Evolutionary conservation across 1,140 invertebrate species (phyloP).

Genomic region (Teleogryllus occipitalis): DNA sequence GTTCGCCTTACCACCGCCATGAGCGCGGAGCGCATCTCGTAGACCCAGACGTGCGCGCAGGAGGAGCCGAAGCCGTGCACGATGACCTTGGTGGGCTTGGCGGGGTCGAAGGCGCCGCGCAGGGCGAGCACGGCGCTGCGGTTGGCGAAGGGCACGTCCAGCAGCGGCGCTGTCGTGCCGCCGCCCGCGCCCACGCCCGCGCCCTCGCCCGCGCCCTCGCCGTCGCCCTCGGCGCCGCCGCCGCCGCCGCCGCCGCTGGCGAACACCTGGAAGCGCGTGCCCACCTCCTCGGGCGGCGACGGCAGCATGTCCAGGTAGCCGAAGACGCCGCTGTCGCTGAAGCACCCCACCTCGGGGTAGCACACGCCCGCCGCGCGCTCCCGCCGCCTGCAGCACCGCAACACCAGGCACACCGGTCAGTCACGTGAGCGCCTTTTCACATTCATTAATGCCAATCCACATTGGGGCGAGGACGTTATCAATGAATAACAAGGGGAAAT

Average conservation of each 20-base stretch:
- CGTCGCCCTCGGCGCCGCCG: conserved; percentile 56
- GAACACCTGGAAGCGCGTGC: conserved; percentile 51
- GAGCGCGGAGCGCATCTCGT: conserved; percentile 82
- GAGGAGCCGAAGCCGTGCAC: conserved; percentile 91
- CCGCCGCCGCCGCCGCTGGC: conserved; percentile 31
- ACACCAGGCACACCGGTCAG: not conserved
- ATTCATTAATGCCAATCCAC: not conserved
- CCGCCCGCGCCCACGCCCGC: conserved; percentile 39
- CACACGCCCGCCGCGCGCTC: conserved; percentile 58
- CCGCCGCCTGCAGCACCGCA: conserved; percentile 16
- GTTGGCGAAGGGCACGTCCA: conserved; percentile 58
- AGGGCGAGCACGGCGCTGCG: conserved; percentile 51
- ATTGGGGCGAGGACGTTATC: not conserved
- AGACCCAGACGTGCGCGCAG: conserved; percentile 84
- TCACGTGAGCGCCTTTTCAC: not conserved
- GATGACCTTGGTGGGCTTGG: conserved; percentile 69
- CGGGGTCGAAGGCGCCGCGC: conserved; percentile 55
- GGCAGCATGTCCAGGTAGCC: conserved; percentile 85
- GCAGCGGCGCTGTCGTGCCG: conserved; percentile 37
- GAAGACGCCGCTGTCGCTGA: conserved; percentile 83
- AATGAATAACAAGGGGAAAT: not conserved
- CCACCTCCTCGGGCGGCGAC: conserved; percentile 76
- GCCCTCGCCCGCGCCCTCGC: conserved; percentile 54
- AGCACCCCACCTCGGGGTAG: conserved; percentile 88
- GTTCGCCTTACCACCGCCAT: conserved; percentile 79